Evolutionary conservation across 92 coral and sea anemone species (phyloP).

Genomic region (Phenganax marumi): DNA sequence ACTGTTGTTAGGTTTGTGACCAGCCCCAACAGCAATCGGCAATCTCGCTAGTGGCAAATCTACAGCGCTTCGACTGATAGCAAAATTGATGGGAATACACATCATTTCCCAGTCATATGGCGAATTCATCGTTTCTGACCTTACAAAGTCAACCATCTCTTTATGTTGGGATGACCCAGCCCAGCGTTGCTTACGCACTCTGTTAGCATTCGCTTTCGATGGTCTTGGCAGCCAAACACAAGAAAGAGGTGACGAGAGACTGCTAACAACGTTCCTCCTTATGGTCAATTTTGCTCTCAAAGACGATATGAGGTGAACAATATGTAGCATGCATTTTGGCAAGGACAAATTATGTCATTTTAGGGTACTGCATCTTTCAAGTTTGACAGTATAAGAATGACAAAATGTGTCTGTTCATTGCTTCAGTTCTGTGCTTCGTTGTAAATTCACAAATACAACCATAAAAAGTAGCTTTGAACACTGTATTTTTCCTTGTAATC

Average conservation of each 20-base stretch:
- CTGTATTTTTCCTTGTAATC: too few relatives aligned
- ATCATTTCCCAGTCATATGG: background rate
- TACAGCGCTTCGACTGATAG: background rate
- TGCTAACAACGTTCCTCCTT: background rate
- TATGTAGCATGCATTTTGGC: background rate
- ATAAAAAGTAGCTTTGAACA: too few relatives aligned
- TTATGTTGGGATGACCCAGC: slow-evolving; percentile 5
- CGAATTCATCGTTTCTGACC: background rate
- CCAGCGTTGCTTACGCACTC: background rate
- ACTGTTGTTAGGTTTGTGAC: background rate
- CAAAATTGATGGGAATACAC: background rate
- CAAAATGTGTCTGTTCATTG: too few relatives aligned
- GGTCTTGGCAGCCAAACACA: background rate
- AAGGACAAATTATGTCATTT: background rate
- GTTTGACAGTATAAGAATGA: too few relatives aligned
- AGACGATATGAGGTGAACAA: background rate
- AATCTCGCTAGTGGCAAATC: background rate
- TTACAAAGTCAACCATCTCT: background rate
- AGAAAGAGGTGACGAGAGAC: background rate
- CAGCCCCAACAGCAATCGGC: background rate
- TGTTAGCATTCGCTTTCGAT: background rate
- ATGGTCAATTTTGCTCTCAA: background rate
- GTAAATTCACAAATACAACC: too few relatives aligned
- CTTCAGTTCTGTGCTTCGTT: too few relatives aligned
- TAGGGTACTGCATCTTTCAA: too few relatives aligned